Percentiles rank a stretch among this genome's conserved stretches.
These are phyloP conservation scores for Trigoniulus corallinus DNA, from an alignment of 1,140 invertebrate genomes.

Conservation along the genomic window DNA sequence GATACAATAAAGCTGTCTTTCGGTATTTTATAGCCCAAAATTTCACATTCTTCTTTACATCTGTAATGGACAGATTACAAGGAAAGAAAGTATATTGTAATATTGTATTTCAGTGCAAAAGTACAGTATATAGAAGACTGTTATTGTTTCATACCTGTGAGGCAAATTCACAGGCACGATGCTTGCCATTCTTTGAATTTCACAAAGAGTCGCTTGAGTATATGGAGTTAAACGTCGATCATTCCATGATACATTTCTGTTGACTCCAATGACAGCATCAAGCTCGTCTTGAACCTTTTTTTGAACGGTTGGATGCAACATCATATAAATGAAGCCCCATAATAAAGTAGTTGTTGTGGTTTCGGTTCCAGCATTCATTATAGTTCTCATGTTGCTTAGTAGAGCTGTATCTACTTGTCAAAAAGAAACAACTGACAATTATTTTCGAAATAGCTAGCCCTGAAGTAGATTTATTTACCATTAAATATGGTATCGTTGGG, in stretches of 20 bases:
- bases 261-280: slow-evolving; percentile 21
- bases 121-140: too few relatives aligned
- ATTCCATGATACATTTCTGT: slow-evolving; percentile 14
- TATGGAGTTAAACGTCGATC: slow-evolving; percentile 18
- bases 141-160: too few relatives aligned
- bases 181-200: slow-evolving; percentile 20
- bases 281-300: slow-evolving; percentile 26
- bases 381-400: not conserved
- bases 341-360: slow-evolving; percentile 27
- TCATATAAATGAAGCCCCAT: slow-evolving; percentile 25
- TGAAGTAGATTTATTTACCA: too few relatives aligned
- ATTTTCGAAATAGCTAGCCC: too few relatives aligned
- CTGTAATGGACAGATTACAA: too few relatives aligned
- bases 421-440: too few relatives aligned
- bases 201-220: slow-evolving; percentile 22
- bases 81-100: too few relatives aligned
- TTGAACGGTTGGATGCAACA: slow-evolving; percentile 26
- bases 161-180: not conserved
- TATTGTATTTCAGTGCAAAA: too few relatives aligned
- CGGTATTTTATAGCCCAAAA: slow-evolving; percentile 20
- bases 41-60: slow-evolving; percentile 3
- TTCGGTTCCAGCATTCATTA: slow-evolving; percentile 26
- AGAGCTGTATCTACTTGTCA: not conserved
- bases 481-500: not conserved
- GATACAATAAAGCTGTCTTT: slow-evolving; percentile 22